Conservation (phyloP, 2,888 invertebrate species). For the Eubasilissa splendida region DNA sequence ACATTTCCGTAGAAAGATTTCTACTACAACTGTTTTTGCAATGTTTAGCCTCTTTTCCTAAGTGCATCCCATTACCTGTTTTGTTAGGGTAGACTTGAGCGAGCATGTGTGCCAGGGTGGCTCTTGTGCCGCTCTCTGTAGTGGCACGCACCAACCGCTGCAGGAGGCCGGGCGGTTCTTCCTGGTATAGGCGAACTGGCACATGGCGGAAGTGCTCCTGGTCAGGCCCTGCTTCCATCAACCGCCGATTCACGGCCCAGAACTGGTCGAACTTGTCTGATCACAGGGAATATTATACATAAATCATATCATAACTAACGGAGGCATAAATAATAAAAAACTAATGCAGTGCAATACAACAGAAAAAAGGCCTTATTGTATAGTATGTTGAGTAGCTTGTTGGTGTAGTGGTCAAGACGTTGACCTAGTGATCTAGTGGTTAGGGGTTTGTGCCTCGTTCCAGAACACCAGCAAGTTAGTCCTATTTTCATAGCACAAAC, state of each 20-base stretch:
- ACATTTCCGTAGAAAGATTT: too few species aligned
- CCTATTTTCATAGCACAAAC: too few species aligned
- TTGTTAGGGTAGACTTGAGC: conserved; percentile 79
- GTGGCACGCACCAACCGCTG: conserved; percentile 86
- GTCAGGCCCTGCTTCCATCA: conserved; percentile 88
- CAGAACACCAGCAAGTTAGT: too few species aligned
- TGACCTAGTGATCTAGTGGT: too few species aligned
- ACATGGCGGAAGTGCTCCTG: conserved; percentile 90
- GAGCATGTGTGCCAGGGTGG: conserved; percentile 81
- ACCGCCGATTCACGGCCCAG: conserved; percentile 95
- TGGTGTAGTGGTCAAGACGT: too few species aligned
- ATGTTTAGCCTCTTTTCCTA: too few species aligned
- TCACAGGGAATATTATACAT: neutral
- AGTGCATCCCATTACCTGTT: conserved; percentile 57
- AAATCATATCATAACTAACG: neutral
- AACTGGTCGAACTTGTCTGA: conserved; percentile 98
- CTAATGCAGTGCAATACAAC: too few species aligned
- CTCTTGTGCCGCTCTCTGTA: conserved; percentile 80
- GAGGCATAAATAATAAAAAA: too few species aligned
- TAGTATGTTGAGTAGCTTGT: too few species aligned
- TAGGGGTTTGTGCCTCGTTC: too few species aligned
- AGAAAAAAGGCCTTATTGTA: too few species aligned
- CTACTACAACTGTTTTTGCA: too few species aligned
- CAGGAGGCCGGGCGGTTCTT: conserved; percentile 65
- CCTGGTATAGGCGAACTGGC: conserved; percentile 88